These are phyloP conservation scores for Halcyon senegalensis DNA, from an alignment of 2,113 vertebrate species.

Conservation along the genomic window DNA sequence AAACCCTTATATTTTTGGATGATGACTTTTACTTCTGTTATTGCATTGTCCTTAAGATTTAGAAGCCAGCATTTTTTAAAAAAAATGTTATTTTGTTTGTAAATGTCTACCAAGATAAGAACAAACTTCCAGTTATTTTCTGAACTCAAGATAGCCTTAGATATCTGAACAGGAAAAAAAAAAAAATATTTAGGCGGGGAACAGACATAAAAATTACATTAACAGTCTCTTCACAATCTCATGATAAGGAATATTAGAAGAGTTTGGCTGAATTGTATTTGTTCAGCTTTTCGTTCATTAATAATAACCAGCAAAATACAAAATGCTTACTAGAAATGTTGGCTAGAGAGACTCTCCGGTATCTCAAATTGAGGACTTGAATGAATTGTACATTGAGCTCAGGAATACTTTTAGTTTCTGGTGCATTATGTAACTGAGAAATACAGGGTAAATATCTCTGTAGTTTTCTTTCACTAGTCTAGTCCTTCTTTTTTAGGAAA, in stretches of 20 bases:
- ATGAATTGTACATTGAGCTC: neutral
- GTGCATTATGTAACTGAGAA: neutral
- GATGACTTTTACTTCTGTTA: neutral
- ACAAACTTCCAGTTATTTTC: neutral
- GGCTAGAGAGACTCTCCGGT: neutral
- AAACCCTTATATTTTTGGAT: neutral
- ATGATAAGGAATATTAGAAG: neutral
- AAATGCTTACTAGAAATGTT: neutral
- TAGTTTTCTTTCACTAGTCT: neutral
- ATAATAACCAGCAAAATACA: neutral
- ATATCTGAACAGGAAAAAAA: neutral
- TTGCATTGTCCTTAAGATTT: neutral
- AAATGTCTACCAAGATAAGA: neutral
- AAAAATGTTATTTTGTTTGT: neutral
- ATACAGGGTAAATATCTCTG: neutral
- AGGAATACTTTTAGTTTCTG: neutral
- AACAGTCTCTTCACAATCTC: neutral
- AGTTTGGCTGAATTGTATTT: neutral
- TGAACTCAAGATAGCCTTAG: neutral
- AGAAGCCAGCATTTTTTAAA: neutral
- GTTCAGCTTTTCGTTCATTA: neutral
- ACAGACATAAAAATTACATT: neutral
- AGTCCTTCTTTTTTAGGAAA: neutral
- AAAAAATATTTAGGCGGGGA: neutral
- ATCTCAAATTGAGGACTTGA: neutral